phyloP scores from a whole-genome alignment of 2,113 vertebrate genomes.

The Colaptes auratus region DNA sequence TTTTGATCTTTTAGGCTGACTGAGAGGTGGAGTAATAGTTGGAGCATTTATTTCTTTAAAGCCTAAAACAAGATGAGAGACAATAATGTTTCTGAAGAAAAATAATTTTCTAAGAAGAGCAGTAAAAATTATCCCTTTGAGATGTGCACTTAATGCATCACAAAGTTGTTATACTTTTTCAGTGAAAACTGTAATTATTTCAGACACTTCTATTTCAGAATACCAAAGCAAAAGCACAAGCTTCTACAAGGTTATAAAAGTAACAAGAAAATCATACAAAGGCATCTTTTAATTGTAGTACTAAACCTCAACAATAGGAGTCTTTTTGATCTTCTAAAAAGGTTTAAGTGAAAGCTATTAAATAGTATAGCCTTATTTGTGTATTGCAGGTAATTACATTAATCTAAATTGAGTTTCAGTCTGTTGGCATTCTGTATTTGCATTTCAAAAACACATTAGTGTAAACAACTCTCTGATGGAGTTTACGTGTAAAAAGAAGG shows the following conservation, averaged over 20 bases:
- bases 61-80: constrained; percentile 56
- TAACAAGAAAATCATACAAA: not conserved
- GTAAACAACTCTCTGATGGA: constrained; percentile 45
- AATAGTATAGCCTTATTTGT: constrained; percentile 43
- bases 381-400: constrained; percentile 61
- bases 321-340: constrained; percentile 45
- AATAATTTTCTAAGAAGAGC: not conserved
- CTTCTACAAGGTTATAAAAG: not conserved
- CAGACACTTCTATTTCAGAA: not conserved
- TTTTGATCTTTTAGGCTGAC: constrained; percentile 79
- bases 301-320: constrained; percentile 52
- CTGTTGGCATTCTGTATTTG: constrained; percentile 14
- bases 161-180: not conserved
- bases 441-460: constrained; percentile 50
- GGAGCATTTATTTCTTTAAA: constrained; percentile 72
- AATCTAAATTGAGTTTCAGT: constrained; percentile 63
- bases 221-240: not conserved
- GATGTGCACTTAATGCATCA: rapidly evolving
- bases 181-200: not conserved
- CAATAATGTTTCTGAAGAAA: not conserved
- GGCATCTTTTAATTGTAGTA: constrained; percentile 2
- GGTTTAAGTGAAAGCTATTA: constrained; percentile 52
- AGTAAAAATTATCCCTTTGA: not conserved
- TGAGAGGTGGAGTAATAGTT: constrained; percentile 71
- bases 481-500: constrained; percentile 39